Base-by-base conservation (phyloP, 92 coral and sea anemone species). In the Zoanthus gigantus region DNA sequence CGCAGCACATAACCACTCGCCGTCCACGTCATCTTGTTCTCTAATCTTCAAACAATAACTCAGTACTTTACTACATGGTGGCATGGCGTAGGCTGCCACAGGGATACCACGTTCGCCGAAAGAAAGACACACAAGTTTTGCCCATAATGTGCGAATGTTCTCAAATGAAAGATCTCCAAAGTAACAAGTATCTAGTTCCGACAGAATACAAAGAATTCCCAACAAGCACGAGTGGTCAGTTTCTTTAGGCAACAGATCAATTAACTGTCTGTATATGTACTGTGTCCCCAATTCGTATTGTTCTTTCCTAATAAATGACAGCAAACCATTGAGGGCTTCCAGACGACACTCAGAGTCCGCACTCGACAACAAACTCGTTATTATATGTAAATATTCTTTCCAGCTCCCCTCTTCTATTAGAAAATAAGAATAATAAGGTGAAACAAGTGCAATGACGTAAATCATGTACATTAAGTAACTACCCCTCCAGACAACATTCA, bases 151-250 rank as follows among this genome's bases (percentile, higher is more conserved):
- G n/a, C 23, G 66, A 72, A 79, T 69, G 69, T 58, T 85, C 65
- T 75, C 74, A 37, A 48, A 31, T 74, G 91, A 32, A 45, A 83
- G 42, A 15, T 32, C 77, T n/a, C 76, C 56, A 50, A 82, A 68
- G 42, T 50, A 74, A 44, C 50, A 9, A 23, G 7, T 42, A 74
- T 68, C 76, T 14, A 82, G 8, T 72, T 91, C 83, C 10, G 78
- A 60, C 74, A 93, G 92, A 44, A 88, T 53, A 10, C 86, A 89
- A 50, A 91, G 82, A 9, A 88, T 89, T 17, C 82, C 76, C 31
- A 91, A 46, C 63, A 93, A 82, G 72, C 96, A 93, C 23, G 78
- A 48, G 54, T 91, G 94, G 67, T 91, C 92, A 18, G 87, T 77
- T 63, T 93, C 96, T 67, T 17, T 80, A 34, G 74, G 74, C 9